These are phyloP conservation scores for Cygnus atratus DNA, from an alignment of 2,113 vertebrate genomes.

Conservation along the genomic window DNA sequence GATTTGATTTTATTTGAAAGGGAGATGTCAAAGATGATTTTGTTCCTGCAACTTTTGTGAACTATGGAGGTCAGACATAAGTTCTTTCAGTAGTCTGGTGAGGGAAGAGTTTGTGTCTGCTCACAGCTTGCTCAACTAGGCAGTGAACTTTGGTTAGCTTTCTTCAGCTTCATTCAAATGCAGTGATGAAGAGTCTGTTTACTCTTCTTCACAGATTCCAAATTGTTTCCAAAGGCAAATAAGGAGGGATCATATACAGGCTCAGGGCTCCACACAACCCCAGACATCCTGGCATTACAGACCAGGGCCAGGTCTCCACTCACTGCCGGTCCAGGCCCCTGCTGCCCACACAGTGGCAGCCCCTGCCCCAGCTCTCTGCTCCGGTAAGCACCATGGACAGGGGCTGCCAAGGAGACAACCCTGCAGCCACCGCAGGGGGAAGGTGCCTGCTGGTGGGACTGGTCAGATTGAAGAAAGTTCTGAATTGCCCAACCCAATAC, in stretches of 20 bases:
- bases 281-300: not conserved
- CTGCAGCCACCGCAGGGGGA: not conserved
- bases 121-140: not conserved
- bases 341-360: not conserved
- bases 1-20: not conserved
- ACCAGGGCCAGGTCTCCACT: not conserved
- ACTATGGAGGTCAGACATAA: not conserved
- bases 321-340: accelerated
- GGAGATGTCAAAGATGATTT: not conserved
- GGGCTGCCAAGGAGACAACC: not conserved
- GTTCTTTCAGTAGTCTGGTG: not conserved
- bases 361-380: not conserved
- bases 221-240: not conserved
- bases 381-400: slow-evolving; percentile 15
- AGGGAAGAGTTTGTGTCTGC: not conserved
- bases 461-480: not conserved
- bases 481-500: accelerated
- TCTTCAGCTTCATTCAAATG: not conserved
- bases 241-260: accelerated
- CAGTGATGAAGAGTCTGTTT: not conserved
- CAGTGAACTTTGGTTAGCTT: accelerated
- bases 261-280: not conserved
- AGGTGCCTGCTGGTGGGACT: not conserved
- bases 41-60: not conserved
- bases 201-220: not conserved